Evolutionary conservation across 2,113 vertebrate species (phyloP).

Genomic region (Pteropus alecto): DNA sequence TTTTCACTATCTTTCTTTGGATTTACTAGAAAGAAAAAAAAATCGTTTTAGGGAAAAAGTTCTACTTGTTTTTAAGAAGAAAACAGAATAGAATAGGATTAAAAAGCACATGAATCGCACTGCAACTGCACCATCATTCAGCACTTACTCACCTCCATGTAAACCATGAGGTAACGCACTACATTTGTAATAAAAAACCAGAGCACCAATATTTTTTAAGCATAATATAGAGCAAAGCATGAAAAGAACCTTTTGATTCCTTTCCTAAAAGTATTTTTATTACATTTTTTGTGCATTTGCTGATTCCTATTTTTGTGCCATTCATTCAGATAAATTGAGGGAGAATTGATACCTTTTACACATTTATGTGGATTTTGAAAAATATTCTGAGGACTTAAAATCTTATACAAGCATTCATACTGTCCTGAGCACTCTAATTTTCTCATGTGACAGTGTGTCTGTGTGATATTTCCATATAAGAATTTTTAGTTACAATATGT

Average conservation of each 20-base stretch:
- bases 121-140: not conserved
- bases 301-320: not conserved
- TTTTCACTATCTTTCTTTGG: conserved; percentile 96
- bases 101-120: not conserved
- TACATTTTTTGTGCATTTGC: not conserved
- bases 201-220: not conserved
- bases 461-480: not conserved
- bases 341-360: not conserved
- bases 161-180: not conserved
- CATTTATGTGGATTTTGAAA: not conserved
- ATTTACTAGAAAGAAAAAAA: conserved; percentile 84
- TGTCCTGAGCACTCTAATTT: not conserved
- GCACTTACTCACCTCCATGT: not conserved
- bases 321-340: not conserved
- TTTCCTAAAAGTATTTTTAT: not conserved
- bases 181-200: not conserved
- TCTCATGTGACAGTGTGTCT: not conserved
- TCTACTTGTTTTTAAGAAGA: not conserved
- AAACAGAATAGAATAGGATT: not conserved
- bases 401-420: not conserved
- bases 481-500: not conserved
- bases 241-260: not conserved
- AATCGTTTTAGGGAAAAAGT: not conserved
- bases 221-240: not conserved
- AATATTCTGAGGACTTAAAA: not conserved